These are phyloP conservation scores for Pocota personata DNA, from an alignment of 2,888 invertebrate genomes.

Conservation along the genomic window DNA sequence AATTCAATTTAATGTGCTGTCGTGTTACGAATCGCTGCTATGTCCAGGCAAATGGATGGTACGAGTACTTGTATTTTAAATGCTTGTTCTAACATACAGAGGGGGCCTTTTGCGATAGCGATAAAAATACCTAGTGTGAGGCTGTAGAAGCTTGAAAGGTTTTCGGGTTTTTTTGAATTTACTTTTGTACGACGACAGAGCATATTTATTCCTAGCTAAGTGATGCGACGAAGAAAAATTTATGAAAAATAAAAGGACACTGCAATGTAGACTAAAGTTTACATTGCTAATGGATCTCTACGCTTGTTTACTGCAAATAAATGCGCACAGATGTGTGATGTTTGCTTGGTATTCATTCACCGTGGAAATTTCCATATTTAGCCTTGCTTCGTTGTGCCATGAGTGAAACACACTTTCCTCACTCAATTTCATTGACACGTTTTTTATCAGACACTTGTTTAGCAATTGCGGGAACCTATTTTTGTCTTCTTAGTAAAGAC, in stretches of 20 bases:
- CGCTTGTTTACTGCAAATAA: neutral
- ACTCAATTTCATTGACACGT: too few relatives aligned
- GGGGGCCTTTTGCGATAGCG: neutral
- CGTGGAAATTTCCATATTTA: neutral
- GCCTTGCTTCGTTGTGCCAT: too few relatives aligned
- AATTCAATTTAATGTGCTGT: conserved; percentile 59
- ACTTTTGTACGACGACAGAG: neutral
- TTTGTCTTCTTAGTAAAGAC: too few relatives aligned
- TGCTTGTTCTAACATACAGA: neutral
- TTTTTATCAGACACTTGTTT: too few relatives aligned
- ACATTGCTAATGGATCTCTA: conserved; percentile 19
- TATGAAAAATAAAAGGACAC: conserved; percentile 6
- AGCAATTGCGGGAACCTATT: too few relatives aligned
- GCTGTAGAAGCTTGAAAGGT: conserved; percentile 29
- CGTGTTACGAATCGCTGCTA: neutral
- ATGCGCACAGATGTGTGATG: neutral
- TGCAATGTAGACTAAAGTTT: neutral
- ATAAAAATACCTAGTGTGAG: neutral
- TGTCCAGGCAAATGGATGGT: conserved; percentile 12
- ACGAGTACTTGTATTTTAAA: neutral
- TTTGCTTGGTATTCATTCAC: neutral
- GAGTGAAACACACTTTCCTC: too few relatives aligned
- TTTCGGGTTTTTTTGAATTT: conserved; percentile 9
- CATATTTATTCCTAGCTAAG: neutral
- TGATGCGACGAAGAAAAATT: neutral